These are phyloP conservation scores for Gisinianus flammeolus DNA, from an alignment of 2,888 invertebrate species.

Conservation along the genomic window DNA sequence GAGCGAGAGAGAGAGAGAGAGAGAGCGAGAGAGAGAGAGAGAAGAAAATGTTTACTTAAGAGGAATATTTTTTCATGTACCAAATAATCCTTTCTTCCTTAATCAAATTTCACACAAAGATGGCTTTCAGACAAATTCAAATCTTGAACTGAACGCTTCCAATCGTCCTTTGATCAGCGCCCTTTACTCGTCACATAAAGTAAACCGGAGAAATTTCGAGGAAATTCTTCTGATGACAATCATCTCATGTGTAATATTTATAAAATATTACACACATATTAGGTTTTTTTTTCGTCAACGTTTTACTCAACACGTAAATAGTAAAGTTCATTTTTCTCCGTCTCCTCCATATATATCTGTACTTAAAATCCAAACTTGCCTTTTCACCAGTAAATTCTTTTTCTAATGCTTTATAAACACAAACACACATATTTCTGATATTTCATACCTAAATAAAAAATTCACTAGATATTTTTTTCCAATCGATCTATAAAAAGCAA, in stretches of 20 bases:
- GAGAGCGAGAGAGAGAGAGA: no score
- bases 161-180: constrained; percentile 44
- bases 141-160: constrained; percentile 37
- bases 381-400: no score
- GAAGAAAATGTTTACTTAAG: constrained; percentile 45
- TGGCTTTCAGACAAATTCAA: constrained; percentile 34
- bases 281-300: background rate
- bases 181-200: background rate
- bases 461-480: no score
- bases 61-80: constrained; percentile 32
- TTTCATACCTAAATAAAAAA: no score
- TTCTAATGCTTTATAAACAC: no score
- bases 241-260: background rate
- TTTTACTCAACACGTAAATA: background rate
- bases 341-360: constrained; percentile 1
- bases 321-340: background rate
- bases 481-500: no score
- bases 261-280: background rate
- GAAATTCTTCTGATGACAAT: no score
- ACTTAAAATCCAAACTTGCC: no score
- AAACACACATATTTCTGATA: no score
- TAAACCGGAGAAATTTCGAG: background rate
- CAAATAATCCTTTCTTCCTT: constrained; percentile 42
- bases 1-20: no score
- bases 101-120: constrained; percentile 48